A percentile compares a stretch with the other conserved stretches of the same genome.
phyloP scores from a whole-genome alignment of 2,888 invertebrate species.

The Mylabris sibirica region DNA sequence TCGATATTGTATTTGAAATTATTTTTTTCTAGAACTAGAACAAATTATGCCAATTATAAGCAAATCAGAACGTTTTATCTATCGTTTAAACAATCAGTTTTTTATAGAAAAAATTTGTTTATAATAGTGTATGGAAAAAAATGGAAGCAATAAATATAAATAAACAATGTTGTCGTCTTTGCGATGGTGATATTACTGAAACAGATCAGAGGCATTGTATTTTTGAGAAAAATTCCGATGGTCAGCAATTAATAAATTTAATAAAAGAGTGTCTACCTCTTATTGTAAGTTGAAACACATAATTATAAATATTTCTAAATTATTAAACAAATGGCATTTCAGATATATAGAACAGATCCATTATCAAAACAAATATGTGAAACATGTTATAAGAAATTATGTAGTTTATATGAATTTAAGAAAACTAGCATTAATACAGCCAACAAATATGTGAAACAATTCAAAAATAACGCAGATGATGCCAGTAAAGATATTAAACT shows the following conservation, averaged over 20 bases:
- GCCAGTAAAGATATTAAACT: slow-evolving; percentile 39
- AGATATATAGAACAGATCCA: slow-evolving; percentile 60
- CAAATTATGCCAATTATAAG: slow-evolving; percentile 31
- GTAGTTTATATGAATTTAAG: slow-evolving; percentile 51
- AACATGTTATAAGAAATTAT: slow-evolving; percentile 53
- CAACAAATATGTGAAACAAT: slow-evolving; percentile 49
- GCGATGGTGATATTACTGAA: slow-evolving; percentile 49
- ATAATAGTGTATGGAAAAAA: not conserved
- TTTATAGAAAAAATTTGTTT: not conserved
- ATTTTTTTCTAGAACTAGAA: slow-evolving; percentile 18
- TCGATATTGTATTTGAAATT: slow-evolving; percentile 51
- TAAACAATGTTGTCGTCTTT: slow-evolving; percentile 52
- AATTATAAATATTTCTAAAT: slow-evolving; percentile 18
- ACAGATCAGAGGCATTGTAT: slow-evolving; percentile 55
- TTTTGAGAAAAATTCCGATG: slow-evolving; percentile 57
- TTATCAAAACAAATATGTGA: slow-evolving; percentile 58
- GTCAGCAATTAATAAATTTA: slow-evolving; percentile 56
- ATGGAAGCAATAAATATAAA: slow-evolving; percentile 40
- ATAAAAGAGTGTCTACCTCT: slow-evolving; percentile 59
- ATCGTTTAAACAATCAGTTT: not conserved
- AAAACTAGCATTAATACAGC: slow-evolving; percentile 51
- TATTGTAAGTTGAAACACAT: slow-evolving; percentile 51
- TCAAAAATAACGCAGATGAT: slow-evolving; percentile 38
- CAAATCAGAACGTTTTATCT: not conserved
- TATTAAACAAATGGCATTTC: slow-evolving; percentile 35